Percentiles rank a stretch among this genome's conserved stretches.
Evolutionary conservation across 2,797 vertebrate genomes (phyloP).

Genomic region (Aselliscus stoliczkanus): DNA sequence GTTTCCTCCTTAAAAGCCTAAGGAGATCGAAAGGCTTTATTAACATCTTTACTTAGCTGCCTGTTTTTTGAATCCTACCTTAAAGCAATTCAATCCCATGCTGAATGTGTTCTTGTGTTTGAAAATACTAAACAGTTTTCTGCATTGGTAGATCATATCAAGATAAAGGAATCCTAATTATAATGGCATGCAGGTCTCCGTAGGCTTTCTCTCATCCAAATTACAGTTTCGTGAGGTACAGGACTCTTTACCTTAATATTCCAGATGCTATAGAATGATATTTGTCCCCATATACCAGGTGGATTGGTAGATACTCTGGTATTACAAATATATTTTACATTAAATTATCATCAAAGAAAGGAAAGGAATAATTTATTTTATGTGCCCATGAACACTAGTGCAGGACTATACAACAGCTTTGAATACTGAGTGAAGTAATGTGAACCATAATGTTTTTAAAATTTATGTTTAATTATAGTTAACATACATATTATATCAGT

Average conservation of each 20-base stretch:
- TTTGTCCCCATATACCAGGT: not conserved
- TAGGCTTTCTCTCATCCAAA: not conserved
- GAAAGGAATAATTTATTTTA: slow-evolving; percentile 68
- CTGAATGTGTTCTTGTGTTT: not conserved
- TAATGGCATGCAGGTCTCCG: not conserved
- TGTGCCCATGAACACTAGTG: slow-evolving; percentile 57
- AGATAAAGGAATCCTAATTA: not conserved
- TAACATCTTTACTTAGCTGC: not conserved
- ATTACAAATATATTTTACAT: slow-evolving; percentile 55
- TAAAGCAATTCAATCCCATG: not conserved
- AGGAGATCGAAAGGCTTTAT: not conserved
- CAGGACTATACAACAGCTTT: slow-evolving; percentile 55
- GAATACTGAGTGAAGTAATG: slow-evolving; percentile 70
- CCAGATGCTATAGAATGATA: not conserved
- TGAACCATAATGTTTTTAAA: slow-evolving; percentile 40
- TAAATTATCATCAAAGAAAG: slow-evolving; percentile 61
- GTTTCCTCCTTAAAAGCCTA: not conserved
- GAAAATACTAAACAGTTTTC: not conserved
- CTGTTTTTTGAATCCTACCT: not conserved
- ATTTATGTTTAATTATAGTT: not conserved
- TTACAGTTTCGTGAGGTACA: not conserved
- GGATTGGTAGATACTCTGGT: slow-evolving; percentile 5
- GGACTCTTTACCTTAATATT: slow-evolving; percentile 45
- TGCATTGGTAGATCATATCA: not conserved
- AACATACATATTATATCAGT: not conserved